Base-by-base conservation (phyloP, 2,888 invertebrate species). In the Dasypolia templi region DNA sequence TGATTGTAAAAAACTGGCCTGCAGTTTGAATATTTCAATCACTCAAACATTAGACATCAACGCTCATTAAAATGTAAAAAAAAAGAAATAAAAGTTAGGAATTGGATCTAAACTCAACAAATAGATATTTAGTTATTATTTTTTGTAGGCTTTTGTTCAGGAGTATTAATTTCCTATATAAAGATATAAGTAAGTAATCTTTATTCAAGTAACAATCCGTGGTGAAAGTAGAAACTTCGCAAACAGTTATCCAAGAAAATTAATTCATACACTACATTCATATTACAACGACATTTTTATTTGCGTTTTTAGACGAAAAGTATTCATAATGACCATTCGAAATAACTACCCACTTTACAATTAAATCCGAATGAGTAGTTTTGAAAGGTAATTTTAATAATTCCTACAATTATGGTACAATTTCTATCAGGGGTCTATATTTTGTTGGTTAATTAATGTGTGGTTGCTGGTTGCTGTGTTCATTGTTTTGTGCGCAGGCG, bases 401-500 rank as follows among this genome's bases (percentile, higher is more conserved):
- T 79, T 76, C 69, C 67, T 85, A 51, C 78, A 82, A 84, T 85
- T 85, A 85, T 72, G 19, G 12, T 75, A 66, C 61, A 62, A 76
- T 82, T 74, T 79, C 64, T 85, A 82, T 79, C 62, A 85, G 56
- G 17, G 67, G 51, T 53, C 74, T 71, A 65, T 58, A 55, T 74
- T 64, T 77, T 73, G 73, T 79, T 63, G 49, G 73, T 74, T 85
- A 79, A 85, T 83, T 73, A 85, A 62, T 72, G 85, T 62, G 61
- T 73, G 82, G 67, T 75, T 79, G 53, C 75, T 69, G 61, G 74
- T 71, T 75, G 56, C 73, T 81, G 56, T 67, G 62, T 72, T 75
- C 89, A 92, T 93, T 92, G 92, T 91, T 91, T 89, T 84, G 86
- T 78, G 69, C 78, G 80, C 66, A 88, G 89, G 89, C 87, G 89